Percentiles rank a stretch among this genome's conserved stretches.
These are phyloP conservation scores for Zaprionus lachaisei DNA, from an alignment of 1,140 invertebrate species.

Conservation along the genomic window DNA sequence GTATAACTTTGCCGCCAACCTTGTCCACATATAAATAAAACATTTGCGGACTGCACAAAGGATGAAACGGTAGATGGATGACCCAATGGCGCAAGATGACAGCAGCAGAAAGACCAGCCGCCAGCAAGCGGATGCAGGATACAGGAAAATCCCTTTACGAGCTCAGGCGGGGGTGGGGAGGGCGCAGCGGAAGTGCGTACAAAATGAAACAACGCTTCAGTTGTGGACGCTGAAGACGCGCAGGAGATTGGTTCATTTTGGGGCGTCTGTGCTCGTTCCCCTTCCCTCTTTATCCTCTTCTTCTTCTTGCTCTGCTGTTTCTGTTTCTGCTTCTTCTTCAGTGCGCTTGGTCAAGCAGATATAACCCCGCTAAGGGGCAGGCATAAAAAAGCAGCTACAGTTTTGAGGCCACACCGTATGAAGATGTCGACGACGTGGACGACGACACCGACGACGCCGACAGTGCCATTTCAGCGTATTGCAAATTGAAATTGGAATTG, in stretches of 20 bases:
- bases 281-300: not conserved
- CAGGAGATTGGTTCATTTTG: conserved; percentile 12
- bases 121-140: conserved; percentile 53
- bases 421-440: conserved; percentile 41
- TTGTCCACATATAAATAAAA: conserved; percentile 83
- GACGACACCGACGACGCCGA: conserved; percentile 38
- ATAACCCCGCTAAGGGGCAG: conserved; percentile 36
- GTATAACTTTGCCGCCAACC: conserved; percentile 63
- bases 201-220: conserved; percentile 71
- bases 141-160: conserved; percentile 83
- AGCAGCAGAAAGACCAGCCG: conserved; percentile 36
- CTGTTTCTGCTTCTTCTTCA: conserved; percentile 25
- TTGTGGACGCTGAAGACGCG: not conserved
- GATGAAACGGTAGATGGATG: conserved; percentile 79
- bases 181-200: conserved; percentile 73
- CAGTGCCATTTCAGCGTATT: conserved; percentile 70
- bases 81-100: conserved; percentile 82
- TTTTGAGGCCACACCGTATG: conserved; percentile 58
- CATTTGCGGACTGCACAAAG: conserved; percentile 77
- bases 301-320: conserved; percentile 26
- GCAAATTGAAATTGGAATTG: conserved; percentile 80
- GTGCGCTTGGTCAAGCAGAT: conserved; percentile 80
- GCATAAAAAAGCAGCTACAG: conserved; percentile 47
- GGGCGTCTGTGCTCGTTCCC: not conserved
- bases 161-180: conserved; percentile 13